Conservation (phyloP, 2,797 vertebrate genomes). For the Peromyscus melanophrys region DNA sequence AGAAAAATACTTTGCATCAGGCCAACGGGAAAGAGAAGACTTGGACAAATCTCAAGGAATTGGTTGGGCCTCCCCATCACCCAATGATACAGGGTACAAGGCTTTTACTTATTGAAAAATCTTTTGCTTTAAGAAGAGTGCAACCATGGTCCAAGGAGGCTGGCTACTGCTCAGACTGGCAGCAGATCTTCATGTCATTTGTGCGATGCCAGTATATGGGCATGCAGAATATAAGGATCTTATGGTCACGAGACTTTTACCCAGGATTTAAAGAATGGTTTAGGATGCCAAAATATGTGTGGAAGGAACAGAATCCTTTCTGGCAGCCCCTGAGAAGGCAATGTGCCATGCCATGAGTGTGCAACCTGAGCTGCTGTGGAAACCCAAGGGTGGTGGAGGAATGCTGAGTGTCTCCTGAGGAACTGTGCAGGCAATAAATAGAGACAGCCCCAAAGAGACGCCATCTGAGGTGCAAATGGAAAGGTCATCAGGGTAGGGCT, state of each 20-base stretch:
- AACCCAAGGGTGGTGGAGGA: too few relatives aligned
- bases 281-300: not conserved
- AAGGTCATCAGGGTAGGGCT: not conserved
- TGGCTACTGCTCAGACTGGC: not conserved
- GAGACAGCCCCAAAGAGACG: not conserved
- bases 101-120: not conserved
- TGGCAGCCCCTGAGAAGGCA: not conserved
- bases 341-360: not conserved
- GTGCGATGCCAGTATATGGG: not conserved
- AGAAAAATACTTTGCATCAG: not conserved
- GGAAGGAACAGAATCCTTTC: not conserved
- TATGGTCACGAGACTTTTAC: not conserved
- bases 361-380: not conserved
- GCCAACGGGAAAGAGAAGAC: not conserved
- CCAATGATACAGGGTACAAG: too few relatives aligned
- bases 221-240: not conserved
- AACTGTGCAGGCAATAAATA: not conserved
- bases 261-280: not conserved
- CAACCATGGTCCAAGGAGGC: not conserved
- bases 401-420: not conserved
- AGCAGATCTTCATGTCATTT: too few relatives aligned
- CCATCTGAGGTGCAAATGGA: not conserved
- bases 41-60: not conserved
- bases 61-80: not conserved
- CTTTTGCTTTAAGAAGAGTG: not conserved